A percentile compares a stretch with the other conserved stretches of the same genome.
phyloP scores from a whole-genome alignment of 2,113 vertebrate species.

The Melozone crissalis region DNA sequence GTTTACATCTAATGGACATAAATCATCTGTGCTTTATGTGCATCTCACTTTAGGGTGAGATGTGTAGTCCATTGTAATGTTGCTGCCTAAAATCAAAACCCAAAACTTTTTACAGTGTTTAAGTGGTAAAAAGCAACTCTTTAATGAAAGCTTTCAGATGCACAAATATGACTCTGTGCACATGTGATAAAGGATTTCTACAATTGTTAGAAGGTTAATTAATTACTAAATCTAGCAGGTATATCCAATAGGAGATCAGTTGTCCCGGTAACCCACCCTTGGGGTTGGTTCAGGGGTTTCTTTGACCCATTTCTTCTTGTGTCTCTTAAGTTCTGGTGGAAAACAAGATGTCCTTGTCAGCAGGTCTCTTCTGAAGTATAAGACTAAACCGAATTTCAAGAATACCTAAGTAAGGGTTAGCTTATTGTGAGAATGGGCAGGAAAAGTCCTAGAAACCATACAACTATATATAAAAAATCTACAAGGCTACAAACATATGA shows the following conservation, averaged over 20 bases:
- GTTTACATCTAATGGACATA: neutral
- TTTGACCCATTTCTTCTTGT: neutral
- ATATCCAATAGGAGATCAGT: neutral
- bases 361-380: neutral
- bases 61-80: neutral
- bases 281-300: neutral
- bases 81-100: neutral
- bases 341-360: neutral
- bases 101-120: neutral
- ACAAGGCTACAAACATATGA: neutral
- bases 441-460: neutral
- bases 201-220: neutral
- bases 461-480: neutral
- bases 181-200: neutral
- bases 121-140: neutral
- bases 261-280: fast-evolving
- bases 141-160: neutral
- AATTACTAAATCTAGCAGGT: neutral
- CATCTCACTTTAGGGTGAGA: neutral
- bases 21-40: neutral
- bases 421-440: neutral
- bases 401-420: neutral
- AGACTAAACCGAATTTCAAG: neutral
- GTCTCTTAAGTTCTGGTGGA: neutral
- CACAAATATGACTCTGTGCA: neutral